These are phyloP conservation scores for Neotoxoptera formosana DNA, from an alignment of 1,140 invertebrate species.

Conservation along the genomic window DNA sequence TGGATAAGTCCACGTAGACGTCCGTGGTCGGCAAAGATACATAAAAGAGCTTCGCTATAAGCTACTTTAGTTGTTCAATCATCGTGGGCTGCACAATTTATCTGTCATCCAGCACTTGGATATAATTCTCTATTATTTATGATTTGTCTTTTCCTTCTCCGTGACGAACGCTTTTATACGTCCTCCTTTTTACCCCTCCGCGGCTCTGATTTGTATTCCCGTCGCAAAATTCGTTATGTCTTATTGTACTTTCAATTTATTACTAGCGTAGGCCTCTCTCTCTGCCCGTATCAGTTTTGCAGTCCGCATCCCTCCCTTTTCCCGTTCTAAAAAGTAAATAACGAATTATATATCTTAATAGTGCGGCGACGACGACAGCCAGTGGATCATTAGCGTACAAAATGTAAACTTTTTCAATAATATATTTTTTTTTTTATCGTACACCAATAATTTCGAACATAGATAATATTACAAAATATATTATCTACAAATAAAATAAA, in stretches of 20 bases:
- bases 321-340: background rate
- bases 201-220: constrained; percentile 14
- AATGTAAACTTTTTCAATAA: background rate
- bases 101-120: constrained; percentile 50
- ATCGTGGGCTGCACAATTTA: constrained; percentile 29
- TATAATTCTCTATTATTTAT: constrained; percentile 57
- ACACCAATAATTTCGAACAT: background rate
- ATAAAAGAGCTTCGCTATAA: constrained; percentile 39
- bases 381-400: background rate
- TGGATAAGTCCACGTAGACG: constrained; percentile 32
- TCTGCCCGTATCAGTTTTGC: background rate
- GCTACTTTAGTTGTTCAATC: constrained; percentile 55
- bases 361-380: too few relatives aligned
- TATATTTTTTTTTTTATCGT: too few relatives aligned
- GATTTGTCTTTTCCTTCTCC: constrained; percentile 47
- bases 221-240: constrained; percentile 33
- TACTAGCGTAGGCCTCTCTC: too few relatives aligned
- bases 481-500: background rate
- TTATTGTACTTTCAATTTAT: constrained; percentile 44
- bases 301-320: background rate
- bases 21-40: background rate
- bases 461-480: background rate
- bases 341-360: background rate
- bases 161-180: background rate
- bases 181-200: background rate